These are phyloP conservation scores for Sepiola atlantica DNA, from an alignment of 2,888 invertebrate genomes.

Conservation along the genomic window DNA sequence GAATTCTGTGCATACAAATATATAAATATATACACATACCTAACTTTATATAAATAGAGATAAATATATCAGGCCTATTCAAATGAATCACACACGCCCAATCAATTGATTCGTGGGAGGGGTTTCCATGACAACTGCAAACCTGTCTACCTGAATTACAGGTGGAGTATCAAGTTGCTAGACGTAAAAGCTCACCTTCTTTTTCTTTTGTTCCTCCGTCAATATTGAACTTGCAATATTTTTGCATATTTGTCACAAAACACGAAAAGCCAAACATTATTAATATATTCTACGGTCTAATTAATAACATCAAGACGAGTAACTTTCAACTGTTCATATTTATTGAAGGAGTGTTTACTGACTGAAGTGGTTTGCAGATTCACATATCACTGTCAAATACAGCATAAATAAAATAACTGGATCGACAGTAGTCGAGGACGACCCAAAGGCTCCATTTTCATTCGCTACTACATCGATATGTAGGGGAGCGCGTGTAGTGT, in stretches of 20 bases:
- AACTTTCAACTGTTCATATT: neutral
- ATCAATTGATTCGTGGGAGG: neutral
- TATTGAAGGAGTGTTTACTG: neutral
- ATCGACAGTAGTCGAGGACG: too few relatives aligned
- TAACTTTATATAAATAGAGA: too few relatives aligned
- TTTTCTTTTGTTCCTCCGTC: neutral
- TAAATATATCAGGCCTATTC: neutral
- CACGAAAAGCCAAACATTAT: neutral
- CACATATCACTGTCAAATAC: too few relatives aligned
- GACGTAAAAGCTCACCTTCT: neutral
- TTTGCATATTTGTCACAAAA: neutral
- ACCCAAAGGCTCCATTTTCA: too few relatives aligned
- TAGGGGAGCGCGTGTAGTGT: too few relatives aligned
- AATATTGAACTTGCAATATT: conserved; percentile 8
- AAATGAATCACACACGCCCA: neutral
- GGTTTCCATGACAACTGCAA: neutral
- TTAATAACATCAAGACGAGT: neutral
- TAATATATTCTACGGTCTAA: neutral
- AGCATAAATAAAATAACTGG: neutral
- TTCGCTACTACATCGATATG: too few relatives aligned
- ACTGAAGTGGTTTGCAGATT: neutral
- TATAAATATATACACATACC: too few relatives aligned
- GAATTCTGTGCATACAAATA: too few relatives aligned
- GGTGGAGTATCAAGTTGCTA: conserved; percentile 4
- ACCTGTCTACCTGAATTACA: neutral